A percentile compares a stretch with the other conserved stretches of the same genome.
phyloP scores from a whole-genome alignment of 2,888 invertebrate genomes.

The Sarcophaga carnaria region DNA sequence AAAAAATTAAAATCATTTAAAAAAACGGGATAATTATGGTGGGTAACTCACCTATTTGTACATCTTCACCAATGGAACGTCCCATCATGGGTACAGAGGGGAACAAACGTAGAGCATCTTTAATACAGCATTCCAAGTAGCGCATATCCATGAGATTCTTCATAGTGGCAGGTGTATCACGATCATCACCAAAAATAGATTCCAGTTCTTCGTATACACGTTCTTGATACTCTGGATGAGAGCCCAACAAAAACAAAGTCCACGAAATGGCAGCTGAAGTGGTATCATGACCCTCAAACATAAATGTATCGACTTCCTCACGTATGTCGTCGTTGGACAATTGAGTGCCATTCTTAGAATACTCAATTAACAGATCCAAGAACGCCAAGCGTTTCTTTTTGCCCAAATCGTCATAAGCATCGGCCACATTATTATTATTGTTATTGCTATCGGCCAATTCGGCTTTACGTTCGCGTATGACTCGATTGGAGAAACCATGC shows the following conservation, averaged over 20 bases:
- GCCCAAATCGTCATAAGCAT: slow-evolving; percentile 79
- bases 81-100: slow-evolving; percentile 87
- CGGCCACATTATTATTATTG: slow-evolving; percentile 73
- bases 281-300: slow-evolving; percentile 84
- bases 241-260: slow-evolving; percentile 80
- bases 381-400: slow-evolving; percentile 84
- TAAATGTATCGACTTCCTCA: slow-evolving; percentile 86
- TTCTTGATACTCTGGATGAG: slow-evolving; percentile 80
- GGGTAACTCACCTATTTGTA: slow-evolving; percentile 83
- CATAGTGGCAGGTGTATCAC: slow-evolving; percentile 82
- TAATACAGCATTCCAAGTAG: slow-evolving; percentile 87
- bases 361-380: slow-evolving; percentile 84
- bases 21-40: neutral
- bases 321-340: slow-evolving; percentile 82
- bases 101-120: slow-evolving; percentile 86
- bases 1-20: neutral
- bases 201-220: slow-evolving; percentile 82
- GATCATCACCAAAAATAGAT: slow-evolving; percentile 82
- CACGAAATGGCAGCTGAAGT: slow-evolving; percentile 82
- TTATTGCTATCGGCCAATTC: slow-evolving; percentile 78
- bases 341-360: slow-evolving; percentile 83
- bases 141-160: slow-evolving; percentile 85
- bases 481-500: slow-evolving; percentile 82
- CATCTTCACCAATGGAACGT: slow-evolving; percentile 83
- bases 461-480: slow-evolving; percentile 82